A percentile compares a stretch with the other conserved stretches of the same genome.
phyloP scores from a whole-genome alignment of 1,140 invertebrate genomes.

The Paraescarpia echinospica region DNA sequence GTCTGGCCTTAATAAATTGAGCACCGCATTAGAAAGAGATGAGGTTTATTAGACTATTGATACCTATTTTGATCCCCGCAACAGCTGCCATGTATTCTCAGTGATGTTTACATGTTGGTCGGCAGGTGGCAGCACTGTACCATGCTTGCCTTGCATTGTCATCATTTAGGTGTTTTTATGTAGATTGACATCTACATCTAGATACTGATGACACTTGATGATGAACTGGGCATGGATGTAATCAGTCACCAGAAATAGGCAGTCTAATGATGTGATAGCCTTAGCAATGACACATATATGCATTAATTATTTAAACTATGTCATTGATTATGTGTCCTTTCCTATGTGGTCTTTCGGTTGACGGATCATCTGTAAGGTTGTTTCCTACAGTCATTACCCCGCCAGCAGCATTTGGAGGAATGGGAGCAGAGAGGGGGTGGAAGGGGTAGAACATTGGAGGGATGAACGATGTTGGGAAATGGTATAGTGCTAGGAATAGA shows the following conservation, averaged over 20 bases:
- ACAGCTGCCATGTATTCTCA: too few relatives aligned
- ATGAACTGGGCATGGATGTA: background rate
- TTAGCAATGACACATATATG: background rate
- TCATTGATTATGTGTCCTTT: too few relatives aligned
- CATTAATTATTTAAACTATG: background rate
- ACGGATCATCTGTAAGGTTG: too few relatives aligned
- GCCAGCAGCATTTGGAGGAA: background rate
- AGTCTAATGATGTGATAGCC: background rate
- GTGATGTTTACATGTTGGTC: background rate
- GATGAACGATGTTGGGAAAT: background rate
- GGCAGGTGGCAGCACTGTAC: background rate
- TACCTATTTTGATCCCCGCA: too few relatives aligned
- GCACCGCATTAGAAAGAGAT: too few relatives aligned
- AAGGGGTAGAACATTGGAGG: background rate
- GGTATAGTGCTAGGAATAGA: too few relatives aligned
- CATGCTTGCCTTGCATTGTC: background rate
- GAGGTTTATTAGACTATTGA: too few relatives aligned
- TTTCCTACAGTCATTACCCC: too few relatives aligned
- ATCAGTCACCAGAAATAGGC: background rate
- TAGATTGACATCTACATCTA: background rate
- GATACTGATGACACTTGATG: background rate
- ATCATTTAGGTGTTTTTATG: background rate
- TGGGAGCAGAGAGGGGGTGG: background rate
- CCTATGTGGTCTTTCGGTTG: too few relatives aligned
- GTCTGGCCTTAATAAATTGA: too few relatives aligned